These are phyloP conservation scores for Athalia rosae DNA, from an alignment of 2,888 invertebrate genomes.

Conservation along the genomic window DNA sequence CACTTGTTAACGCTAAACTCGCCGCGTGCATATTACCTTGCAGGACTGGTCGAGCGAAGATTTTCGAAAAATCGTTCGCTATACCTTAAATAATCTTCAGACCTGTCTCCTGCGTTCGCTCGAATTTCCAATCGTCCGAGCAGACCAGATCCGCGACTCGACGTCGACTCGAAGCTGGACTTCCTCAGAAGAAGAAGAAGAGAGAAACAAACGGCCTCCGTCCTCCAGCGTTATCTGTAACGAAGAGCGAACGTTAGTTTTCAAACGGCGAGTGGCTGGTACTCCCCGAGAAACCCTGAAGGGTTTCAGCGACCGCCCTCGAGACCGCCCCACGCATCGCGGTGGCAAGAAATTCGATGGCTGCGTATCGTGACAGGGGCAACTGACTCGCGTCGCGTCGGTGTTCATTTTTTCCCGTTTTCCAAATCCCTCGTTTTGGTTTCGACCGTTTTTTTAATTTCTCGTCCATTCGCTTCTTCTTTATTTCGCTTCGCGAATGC, in stretches of 20 bases:
- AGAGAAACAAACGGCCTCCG: no score
- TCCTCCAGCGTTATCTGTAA: neutral
- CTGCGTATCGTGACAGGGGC: neutral
- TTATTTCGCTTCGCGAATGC: no score
- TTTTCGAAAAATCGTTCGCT: neutral
- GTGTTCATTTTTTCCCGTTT: neutral
- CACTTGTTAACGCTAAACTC: no score
- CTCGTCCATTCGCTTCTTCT: neutral
- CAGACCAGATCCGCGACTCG: neutral
- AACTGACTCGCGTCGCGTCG: neutral
- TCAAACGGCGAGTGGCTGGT: neutral
- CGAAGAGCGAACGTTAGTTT: neutral
- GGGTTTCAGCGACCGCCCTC: constrained; percentile 25
- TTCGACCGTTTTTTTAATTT: neutral
- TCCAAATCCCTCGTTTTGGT: no score
- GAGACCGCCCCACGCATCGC: constrained; percentile 8
- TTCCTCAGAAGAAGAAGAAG: no score
- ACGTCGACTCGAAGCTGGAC: neutral
- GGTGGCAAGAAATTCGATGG: neutral
- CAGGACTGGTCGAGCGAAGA: neutral
- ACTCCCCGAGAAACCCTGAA: neutral
- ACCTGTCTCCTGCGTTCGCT: no score
- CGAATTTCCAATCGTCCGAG: no score
- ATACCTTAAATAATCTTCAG: neutral
- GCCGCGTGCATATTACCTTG: no score